A percentile compares a stretch with the other conserved stretches of the same genome.
These are phyloP conservation scores for Cyaniris semiargus DNA, from an alignment of 2,888 invertebrate genomes.

Conservation along the genomic window DNA sequence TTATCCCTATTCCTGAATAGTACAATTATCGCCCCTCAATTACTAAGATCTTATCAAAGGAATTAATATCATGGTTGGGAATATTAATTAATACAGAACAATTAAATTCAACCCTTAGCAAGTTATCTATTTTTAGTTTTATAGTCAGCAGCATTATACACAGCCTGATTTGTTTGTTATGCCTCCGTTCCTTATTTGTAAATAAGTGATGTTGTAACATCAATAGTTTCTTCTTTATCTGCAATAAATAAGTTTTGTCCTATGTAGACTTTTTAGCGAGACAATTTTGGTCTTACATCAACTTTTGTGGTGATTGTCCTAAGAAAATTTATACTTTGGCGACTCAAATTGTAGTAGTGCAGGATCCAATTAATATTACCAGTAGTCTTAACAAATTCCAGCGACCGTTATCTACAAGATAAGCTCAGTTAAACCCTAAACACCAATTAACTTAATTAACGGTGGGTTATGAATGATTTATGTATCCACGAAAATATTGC, in stretches of 20 bases:
- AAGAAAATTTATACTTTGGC: neutral
- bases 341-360: neutral
- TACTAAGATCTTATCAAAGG: neutral
- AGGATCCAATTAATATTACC: conserved; percentile 23
- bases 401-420: neutral
- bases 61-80: neutral
- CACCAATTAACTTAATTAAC: conserved; percentile 21
- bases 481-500: conserved; percentile 23
- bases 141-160: neutral
- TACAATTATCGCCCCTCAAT: neutral
- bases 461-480: conserved; percentile 19
- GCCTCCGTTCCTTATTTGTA: neutral
- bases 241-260: neutral
- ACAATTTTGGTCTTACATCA: neutral
- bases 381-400: conserved; percentile 26
- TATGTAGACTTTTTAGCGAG: neutral
- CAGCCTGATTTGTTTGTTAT: neutral
- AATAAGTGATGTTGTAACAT: neutral
- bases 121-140: neutral
- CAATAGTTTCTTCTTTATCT: neutral
- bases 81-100: neutral
- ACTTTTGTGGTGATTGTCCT: neutral
- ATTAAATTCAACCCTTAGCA: neutral
- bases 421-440: conserved; percentile 22
- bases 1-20: neutral